Base-by-base conservation (phyloP, 2,888 invertebrate species). In the Plagiodera versicolora region DNA sequence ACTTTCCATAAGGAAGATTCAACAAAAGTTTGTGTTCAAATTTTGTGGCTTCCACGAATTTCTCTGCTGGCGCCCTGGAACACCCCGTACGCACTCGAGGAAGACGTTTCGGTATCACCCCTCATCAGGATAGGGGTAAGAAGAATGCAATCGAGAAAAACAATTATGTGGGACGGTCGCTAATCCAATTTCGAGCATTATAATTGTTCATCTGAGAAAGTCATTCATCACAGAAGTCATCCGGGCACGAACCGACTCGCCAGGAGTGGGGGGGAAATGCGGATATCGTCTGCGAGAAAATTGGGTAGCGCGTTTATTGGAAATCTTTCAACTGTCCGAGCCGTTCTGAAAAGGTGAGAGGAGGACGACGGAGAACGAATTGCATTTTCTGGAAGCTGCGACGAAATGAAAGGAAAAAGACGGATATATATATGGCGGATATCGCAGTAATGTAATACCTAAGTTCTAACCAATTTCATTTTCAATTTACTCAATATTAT, bases 251-350 rank as follows among this genome's bases (percentile, higher is more conserved):
- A 74, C 74, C 71, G 73, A 74, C 56, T 73, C 69, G 53, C 19
- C 48, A 52, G 24, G 18, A 60, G 44, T 60, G 58, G 60, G 58
- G 50, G 51, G 61, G 59, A 56, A 61, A 67, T 66, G 67, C 74
- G 77, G 77, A 77, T 78, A 78, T 77, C 75, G 74, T 67, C 71
- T 74, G 71, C 74, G 74, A 75, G 78, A 78, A 60, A 60, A 60
- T 60, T 60, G 60, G 60, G 56, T 60, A 32, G 56, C 77, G 77
- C 79, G 78, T 79, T 79, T 80, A 80, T 80, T 80, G 80, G 80
- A 80, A 80, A 80, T 80, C 79, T 80, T 79, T 80, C 79, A 79
- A 78, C 78, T 79, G 80, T 79, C 79, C 80, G 75, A 77, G 73
- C 74, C 70, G 73, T 67, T 39, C 39, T 69, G 73, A 70, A 75